These are phyloP conservation scores for Quadriops clusia DNA, from an alignment of 2,888 invertebrate genomes.

Conservation along the genomic window DNA sequence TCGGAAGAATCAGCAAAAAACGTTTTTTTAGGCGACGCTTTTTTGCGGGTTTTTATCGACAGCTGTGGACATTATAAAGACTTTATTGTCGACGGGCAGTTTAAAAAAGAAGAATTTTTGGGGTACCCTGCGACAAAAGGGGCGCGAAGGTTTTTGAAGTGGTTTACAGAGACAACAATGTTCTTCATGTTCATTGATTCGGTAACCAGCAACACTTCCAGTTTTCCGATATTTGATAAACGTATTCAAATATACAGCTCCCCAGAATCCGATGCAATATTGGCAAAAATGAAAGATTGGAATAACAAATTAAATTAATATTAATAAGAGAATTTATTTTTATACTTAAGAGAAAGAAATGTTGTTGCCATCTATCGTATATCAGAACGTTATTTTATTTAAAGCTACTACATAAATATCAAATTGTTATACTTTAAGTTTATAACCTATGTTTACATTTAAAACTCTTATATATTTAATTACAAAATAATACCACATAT, in stretches of 20 bases:
- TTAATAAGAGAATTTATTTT: no score
- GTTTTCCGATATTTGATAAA: conserved; percentile 30
- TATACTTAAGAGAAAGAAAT: no score
- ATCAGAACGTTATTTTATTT: no score
- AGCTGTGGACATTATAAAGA: conserved; percentile 58
- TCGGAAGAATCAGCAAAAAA: conserved; percentile 48
- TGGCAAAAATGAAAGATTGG: conserved; percentile 32
- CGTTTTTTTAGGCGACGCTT: conserved; percentile 66
- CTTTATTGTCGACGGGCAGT: conserved; percentile 39
- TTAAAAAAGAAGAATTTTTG: conserved; percentile 61
- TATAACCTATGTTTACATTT: no score
- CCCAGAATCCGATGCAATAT: conserved; percentile 26
- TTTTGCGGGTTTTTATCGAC: conserved; percentile 66
- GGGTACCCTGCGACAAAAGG: conserved; percentile 46
- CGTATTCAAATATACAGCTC: conserved; percentile 32
- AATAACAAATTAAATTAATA: no score
- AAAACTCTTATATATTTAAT: no score
- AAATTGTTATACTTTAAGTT: no score
- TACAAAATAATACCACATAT: no score
- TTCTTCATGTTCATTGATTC: conserved; percentile 61
- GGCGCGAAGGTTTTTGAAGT: conserved; percentile 64
- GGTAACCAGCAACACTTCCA: conserved; percentile 26
- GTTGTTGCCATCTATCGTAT: no score
- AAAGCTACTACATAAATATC: no score
- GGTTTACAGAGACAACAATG: conserved; percentile 83